Conservation (phyloP, 2,888 invertebrate species). For the Microplitis manilae region DNA sequence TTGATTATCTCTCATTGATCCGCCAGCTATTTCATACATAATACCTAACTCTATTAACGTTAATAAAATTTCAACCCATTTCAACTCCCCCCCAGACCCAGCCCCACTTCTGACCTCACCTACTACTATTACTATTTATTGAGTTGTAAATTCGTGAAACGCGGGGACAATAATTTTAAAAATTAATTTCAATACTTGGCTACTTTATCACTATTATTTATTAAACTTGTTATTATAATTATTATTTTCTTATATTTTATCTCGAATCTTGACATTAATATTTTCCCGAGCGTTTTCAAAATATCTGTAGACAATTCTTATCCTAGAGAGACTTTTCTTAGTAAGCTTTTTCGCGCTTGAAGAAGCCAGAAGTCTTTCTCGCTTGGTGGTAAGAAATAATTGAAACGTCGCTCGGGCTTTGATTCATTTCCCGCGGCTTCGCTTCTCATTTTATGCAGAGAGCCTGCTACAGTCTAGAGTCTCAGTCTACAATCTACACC, state of each 20-base stretch:
- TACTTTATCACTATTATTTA: no score
- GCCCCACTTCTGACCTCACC: not conserved
- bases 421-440: conserved; percentile 68
- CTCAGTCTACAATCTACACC: not conserved
- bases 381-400: conserved; percentile 65
- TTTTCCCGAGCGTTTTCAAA: conserved; percentile 12
- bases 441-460: conserved; percentile 66
- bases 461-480: conserved; percentile 27
- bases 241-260: not conserved
- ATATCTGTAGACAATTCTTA: conserved; percentile 27
- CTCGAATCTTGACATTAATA: conserved; percentile 2
- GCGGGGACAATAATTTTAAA: no score
- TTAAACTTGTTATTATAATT: not conserved
- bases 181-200: no score
- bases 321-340: conserved; percentile 36
- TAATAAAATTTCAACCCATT: not conserved
- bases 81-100: not conserved
- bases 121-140: no score
- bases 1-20: conserved; percentile 61
- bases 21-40: conserved; percentile 39
- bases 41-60: not conserved
- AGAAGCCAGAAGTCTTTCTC: conserved; percentile 41
- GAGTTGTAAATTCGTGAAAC: no score
- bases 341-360: conserved; percentile 33
- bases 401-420: conserved; percentile 68